These are phyloP conservation scores for Andrena dorsata DNA, from an alignment of 2,888 invertebrate species.

Conservation along the genomic window DNA sequence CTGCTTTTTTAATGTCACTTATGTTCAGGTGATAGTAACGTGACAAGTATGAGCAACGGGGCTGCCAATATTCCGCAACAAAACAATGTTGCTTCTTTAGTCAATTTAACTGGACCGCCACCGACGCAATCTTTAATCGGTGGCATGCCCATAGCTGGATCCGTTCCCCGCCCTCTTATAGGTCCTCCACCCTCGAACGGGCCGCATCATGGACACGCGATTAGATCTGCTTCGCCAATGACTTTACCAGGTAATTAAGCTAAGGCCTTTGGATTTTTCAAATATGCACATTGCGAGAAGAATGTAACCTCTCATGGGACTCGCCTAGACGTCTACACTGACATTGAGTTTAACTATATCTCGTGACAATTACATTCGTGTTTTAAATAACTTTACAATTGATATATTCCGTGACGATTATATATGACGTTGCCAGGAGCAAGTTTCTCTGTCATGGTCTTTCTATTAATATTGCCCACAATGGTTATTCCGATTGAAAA, in stretches of 20 bases:
- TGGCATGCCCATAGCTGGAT: constrained; percentile 62
- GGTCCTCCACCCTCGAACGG: constrained; percentile 70
- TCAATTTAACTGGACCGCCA: constrained; percentile 67
- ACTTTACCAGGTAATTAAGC: constrained; percentile 72
- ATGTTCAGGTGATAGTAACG: constrained; percentile 49
- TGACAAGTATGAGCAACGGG: constrained; percentile 63
- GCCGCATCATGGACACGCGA: constrained; percentile 68
- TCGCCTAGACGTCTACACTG: constrained; percentile 33
- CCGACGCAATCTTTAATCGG: constrained; percentile 67
- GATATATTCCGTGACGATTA: constrained; percentile 22
- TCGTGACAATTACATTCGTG: constrained; percentile 27
- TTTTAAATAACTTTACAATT: constrained; percentile 22
- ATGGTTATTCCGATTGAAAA: constrained; percentile 25
- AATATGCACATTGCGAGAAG: constrained; percentile 18
- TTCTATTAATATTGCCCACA: constrained; percentile 24
- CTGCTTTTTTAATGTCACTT: background rate
- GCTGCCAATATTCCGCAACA: constrained; percentile 53
- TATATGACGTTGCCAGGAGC: constrained; percentile 8
- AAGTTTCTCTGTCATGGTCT: constrained; percentile 1
- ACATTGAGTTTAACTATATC: constrained; percentile 22
- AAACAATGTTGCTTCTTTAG: constrained; percentile 67
- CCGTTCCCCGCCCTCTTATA: constrained; percentile 72
- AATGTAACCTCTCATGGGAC: constrained; percentile 26
- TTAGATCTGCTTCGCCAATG: constrained; percentile 77
- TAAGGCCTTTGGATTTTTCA: background rate